Evolutionary conservation across 2,888 invertebrate genomes (phyloP), one percentile per base, ranked within the genome.

Genomic region (Lacanobia wlatinum): DNA sequence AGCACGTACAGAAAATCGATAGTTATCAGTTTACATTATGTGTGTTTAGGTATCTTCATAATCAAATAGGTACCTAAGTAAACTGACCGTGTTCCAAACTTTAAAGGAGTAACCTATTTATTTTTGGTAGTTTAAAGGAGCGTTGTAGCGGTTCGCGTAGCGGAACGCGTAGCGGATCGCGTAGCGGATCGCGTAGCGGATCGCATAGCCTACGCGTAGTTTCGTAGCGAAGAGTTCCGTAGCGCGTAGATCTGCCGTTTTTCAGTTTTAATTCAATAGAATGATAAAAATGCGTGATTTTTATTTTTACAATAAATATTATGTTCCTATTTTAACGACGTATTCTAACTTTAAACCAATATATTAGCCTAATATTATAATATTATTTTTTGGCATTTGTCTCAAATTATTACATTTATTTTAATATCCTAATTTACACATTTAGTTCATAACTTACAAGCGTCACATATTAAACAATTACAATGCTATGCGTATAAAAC

Each of bases 401-500:
- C 46, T 76, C 65, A 65, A 80, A 66, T 60, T 48, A 40, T 56
- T 62, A 59, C 12, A 60, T 21, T 60, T 12, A 40, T 28, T n/a
- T 43, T n/a, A n/a, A 23, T 72, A 53, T 53, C 7, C 21, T 78
- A 55, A 58, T 48, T 67, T 65, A 71, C 52, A 67, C 55, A 70
- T 64, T 74, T 80, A 70, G 34, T 56, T 79, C 53, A 68, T 76
- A 80, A 63, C 71, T 72, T 55, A 70, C 70, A 81, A 77, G 78
- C 73, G 18, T 62, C 50, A 69, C 18, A 46, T 69, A 74, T 28
- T 53, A 69, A 73, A 63, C 48, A 69, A 72, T 71, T 70, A 77
- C 60, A 70, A 62, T 71, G 21, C 63, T 81, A 74, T 70, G 78
- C 73, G 64, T 80, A 84, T 84, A 87, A 87, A 79, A 79, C 52